These are phyloP conservation scores for Lophotriccus pileatus DNA, from an alignment of 2,797 vertebrate species.

Conservation along the genomic window DNA sequence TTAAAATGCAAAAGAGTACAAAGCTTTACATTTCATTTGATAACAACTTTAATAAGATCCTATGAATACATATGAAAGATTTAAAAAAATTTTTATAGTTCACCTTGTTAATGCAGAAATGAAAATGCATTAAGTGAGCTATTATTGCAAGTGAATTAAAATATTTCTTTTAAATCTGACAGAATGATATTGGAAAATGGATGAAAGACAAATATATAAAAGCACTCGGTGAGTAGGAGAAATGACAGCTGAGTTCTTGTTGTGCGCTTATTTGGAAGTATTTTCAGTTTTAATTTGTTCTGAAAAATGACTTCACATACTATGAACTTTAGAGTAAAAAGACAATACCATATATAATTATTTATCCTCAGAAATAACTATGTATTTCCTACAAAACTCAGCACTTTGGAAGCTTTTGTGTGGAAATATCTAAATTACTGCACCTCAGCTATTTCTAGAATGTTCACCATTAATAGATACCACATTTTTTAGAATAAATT, in stretches of 20 bases:
- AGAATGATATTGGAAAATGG: not conserved
- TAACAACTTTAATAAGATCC: not conserved
- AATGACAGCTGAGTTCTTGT: not conserved
- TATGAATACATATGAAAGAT: not conserved
- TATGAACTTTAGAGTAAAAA: not conserved
- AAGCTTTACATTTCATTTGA: not conserved
- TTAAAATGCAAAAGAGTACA: not conserved
- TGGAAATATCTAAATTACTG: not conserved
- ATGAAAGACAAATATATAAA: not conserved
- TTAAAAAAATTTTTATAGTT: not conserved
- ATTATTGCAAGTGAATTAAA: conserved; percentile 4
- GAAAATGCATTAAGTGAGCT: not conserved
- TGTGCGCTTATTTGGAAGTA: not conserved
- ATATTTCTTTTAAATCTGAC: not conserved
- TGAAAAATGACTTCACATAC: not conserved
- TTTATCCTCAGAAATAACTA: not conserved
- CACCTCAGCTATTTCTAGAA: not conserved
- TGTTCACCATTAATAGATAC: not conserved
- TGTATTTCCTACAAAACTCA: not conserved
- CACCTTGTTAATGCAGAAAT: not conserved
- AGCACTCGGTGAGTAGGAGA: not conserved
- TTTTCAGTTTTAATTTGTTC: not conserved
- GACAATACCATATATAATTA: not conserved
- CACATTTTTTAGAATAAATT: not conserved
- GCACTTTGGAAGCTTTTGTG: not conserved